A percentile compares a stretch with the other conserved stretches of the same genome.
Evolutionary conservation across 2,888 invertebrate genomes (phyloP).

Genomic region (Agonopterix heracliana): DNA sequence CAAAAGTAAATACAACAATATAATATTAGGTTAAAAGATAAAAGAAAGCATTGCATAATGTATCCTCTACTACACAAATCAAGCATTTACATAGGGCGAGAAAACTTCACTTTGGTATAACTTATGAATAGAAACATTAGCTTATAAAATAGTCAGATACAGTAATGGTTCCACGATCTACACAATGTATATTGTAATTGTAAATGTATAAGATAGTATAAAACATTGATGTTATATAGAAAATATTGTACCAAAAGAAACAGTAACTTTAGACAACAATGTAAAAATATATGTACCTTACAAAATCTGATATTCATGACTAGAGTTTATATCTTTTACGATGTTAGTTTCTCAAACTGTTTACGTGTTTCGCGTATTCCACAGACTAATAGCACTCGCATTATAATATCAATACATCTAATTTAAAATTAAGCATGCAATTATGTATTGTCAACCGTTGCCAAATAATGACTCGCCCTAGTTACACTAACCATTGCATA

Average conservation of each 20-base stretch:
- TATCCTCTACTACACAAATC: slow-evolving; percentile 36
- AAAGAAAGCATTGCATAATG: slow-evolving; percentile 24
- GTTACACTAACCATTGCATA: slow-evolving; percentile 46
- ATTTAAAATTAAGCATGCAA: slow-evolving; percentile 57
- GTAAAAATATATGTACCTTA: slow-evolving; percentile 32
- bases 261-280: slow-evolving; percentile 23
- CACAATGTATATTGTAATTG: too few relatives aligned
- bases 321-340: slow-evolving; percentile 34
- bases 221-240: slow-evolving; percentile 10
- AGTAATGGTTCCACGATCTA: too few relatives aligned
- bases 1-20: slow-evolving; percentile 70
- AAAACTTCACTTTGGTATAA: slow-evolving; percentile 32
- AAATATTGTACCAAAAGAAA: slow-evolving; percentile 9
- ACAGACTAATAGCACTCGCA: slow-evolving; percentile 35
- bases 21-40: slow-evolving; percentile 39
- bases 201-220: slow-evolving; percentile 22
- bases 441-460: slow-evolving; percentile 69
- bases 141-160: slow-evolving; percentile 4
- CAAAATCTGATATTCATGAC: slow-evolving; percentile 47
- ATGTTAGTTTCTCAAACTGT: slow-evolving; percentile 1
- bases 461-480: slow-evolving; percentile 67
- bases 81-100: slow-evolving; percentile 68
- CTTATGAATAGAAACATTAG: slow-evolving; percentile 13
- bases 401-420: slow-evolving; percentile 31
- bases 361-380: slow-evolving; percentile 7